Evolutionary conservation across 2,113 vertebrate genomes (phyloP), one percentile per base, ranked within the genome.

Genomic region (Halichoerus grypus): DNA sequence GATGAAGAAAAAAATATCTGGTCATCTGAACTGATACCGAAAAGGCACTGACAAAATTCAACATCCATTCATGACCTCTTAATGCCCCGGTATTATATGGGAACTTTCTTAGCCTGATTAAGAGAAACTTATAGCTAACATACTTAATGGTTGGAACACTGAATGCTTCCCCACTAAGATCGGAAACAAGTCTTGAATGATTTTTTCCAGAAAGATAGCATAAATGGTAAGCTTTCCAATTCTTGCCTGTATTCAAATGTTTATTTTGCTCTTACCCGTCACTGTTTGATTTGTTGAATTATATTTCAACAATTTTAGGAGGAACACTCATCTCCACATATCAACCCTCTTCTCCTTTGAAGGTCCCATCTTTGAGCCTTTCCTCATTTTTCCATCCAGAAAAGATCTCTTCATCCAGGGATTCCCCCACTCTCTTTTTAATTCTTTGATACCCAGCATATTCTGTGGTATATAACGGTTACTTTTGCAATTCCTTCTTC

Each of bases 11-110:
- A 63, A 96, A 55, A 3, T 22, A 67, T 83, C 51, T 39, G 8
- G 33, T n/a, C 4, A 71, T 85, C 79, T 87, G 49, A 91, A 87
- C 5, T 71, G 42, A 87, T 69, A 69, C 1, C 28, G 0, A 67
- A 91, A 87, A 90, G 46, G 1, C 39, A 83, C 67, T 93, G 57
- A 82, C 24, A 95, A 97, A 92, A 67, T 59, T 87, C 59, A 42
- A 31, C 28, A 61, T 82, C 28, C 2, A 61, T 39, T 90, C 7
- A 84, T 31, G 53, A 83, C 22, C 6, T 49, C 11, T 49, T 88
- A 81, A 86, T 59, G 71, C 19, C 39, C 14, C 59, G 14, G 11
- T 76, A 81, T 59, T 22, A 36, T 3, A 49, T 85, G n/a, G 31
- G 33, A 91, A 77, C 12, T 51, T 76, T 7, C 39, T 85, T 91